Conservation (phyloP, 2,113 vertebrate genomes). For the Anarrhichthys ocellatus region DNA sequence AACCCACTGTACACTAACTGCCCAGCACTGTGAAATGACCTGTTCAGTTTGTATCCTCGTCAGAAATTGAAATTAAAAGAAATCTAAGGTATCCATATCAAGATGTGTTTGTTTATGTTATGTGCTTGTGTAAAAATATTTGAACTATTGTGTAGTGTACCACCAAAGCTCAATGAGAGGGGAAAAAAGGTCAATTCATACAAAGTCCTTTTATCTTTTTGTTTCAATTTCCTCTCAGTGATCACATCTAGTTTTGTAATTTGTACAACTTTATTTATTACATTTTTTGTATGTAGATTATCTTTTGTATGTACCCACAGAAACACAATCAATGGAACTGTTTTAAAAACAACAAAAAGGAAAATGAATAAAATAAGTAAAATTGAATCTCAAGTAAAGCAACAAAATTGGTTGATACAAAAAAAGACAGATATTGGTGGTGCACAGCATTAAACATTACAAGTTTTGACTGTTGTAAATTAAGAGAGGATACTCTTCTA, state of each 20-base stretch:
- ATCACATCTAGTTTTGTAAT: neutral
- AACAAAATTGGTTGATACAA: neutral
- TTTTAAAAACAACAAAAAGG: neutral
- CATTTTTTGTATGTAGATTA: neutral
- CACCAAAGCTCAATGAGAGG: neutral
- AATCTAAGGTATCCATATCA: too few relatives aligned
- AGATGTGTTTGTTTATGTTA: too few relatives aligned
- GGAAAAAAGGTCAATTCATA: neutral
- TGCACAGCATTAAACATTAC: neutral
- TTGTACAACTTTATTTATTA: neutral
- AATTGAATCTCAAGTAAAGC: neutral
- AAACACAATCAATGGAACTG: neutral
- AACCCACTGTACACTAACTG: too few relatives aligned
- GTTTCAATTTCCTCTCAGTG: neutral
- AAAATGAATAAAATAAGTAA: neutral
- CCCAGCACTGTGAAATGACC: too few relatives aligned
- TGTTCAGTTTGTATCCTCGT: too few relatives aligned
- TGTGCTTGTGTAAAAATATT: too few relatives aligned
- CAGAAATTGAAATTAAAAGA: too few relatives aligned
- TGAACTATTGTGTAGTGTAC: too few relatives aligned
- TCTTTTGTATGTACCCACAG: neutral
- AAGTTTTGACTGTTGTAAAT: neutral
- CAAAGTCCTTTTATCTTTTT: neutral
- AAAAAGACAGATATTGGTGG: neutral
- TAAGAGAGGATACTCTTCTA: neutral